A percentile compares a stretch with the other conserved stretches of the same genome.
Conservation (phyloP, 2,888 invertebrate genomes). For the Carcina quercana region DNA sequence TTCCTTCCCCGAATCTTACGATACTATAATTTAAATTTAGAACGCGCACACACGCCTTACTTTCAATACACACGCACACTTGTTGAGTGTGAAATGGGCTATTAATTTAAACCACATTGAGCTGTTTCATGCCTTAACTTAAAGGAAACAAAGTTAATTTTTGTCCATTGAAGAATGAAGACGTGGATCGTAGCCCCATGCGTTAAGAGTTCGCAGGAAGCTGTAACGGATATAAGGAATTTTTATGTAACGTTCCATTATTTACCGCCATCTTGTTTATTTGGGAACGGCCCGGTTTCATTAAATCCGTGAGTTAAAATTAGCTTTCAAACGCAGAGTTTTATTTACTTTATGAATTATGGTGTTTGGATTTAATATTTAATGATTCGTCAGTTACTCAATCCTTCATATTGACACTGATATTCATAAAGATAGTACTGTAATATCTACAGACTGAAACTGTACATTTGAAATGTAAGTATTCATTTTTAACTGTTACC, state of each 20-base stretch:
- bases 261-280: constrained; percentile 45
- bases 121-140: constrained; percentile 19
- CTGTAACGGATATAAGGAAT: constrained; percentile 49
- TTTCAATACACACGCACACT: constrained; percentile 18
- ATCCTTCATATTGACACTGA: too few relatives aligned
- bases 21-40: constrained; percentile 32
- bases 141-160: constrained; percentile 18
- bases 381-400: too few relatives aligned
- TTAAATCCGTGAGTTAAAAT: constrained; percentile 26
- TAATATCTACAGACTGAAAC: too few relatives aligned
- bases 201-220: constrained; percentile 46
- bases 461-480: too few relatives aligned
- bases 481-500: too few relatives aligned
- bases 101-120: constrained; percentile 19
- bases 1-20: constrained; percentile 18
- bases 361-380: too few relatives aligned
- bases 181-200: constrained; percentile 31
- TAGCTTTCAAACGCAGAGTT: constrained; percentile 17
- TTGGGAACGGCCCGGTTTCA: constrained; percentile 34
- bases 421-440: too few relatives aligned
- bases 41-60: constrained; percentile 25
- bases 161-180: constrained; percentile 9
- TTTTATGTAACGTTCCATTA: constrained; percentile 62
- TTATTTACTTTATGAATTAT: too few relatives aligned
- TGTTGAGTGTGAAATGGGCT: constrained; percentile 24